A percentile compares a stretch with the other conserved stretches of the same genome.
Evolutionary conservation across 2,888 invertebrate genomes (phyloP).

Genomic region (Tenthredo amoena): DNA sequence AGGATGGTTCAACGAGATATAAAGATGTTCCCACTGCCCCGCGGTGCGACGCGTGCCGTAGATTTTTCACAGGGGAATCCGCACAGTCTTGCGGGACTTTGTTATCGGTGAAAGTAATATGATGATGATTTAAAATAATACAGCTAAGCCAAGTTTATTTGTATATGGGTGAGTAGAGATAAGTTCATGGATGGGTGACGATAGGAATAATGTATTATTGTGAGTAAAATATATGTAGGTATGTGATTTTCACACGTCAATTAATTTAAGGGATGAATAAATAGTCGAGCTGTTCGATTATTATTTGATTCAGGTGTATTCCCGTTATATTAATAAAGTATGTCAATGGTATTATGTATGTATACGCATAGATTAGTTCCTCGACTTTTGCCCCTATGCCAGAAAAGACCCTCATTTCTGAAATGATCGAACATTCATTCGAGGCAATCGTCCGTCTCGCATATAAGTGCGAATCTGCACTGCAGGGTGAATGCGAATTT

Average conservation of each 20-base stretch:
- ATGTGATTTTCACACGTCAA: slow-evolving; percentile 41
- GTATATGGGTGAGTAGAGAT: slow-evolving; percentile 9
- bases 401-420: slow-evolving; percentile 36
- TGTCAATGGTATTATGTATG: not conserved
- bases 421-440: slow-evolving; percentile 49
- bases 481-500: slow-evolving; percentile 45
- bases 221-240: not conserved
- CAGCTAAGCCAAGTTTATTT: slow-evolving; percentile 44
- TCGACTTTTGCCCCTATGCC: slow-evolving; percentile 10
- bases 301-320: not conserved
- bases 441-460: slow-evolving; percentile 48
- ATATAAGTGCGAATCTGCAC: slow-evolving; percentile 31
- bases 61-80: slow-evolving; percentile 44
- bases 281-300: not conserved
- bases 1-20: slow-evolving; percentile 69
- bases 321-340: not conserved
- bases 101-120: slow-evolving; percentile 36
- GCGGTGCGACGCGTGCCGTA: slow-evolving; percentile 68
- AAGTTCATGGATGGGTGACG: not conserved
- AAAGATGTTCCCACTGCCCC: slow-evolving; percentile 63
- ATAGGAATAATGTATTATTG: not conserved
- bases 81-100: slow-evolving; percentile 14
- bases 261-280: slow-evolving; percentile 9
- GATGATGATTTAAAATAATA: slow-evolving; percentile 27
- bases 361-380: slow-evolving; percentile 3